These are phyloP conservation scores for Illadopsis cleaveri DNA, from an alignment of 2,113 vertebrate species.

Conservation along the genomic window DNA sequence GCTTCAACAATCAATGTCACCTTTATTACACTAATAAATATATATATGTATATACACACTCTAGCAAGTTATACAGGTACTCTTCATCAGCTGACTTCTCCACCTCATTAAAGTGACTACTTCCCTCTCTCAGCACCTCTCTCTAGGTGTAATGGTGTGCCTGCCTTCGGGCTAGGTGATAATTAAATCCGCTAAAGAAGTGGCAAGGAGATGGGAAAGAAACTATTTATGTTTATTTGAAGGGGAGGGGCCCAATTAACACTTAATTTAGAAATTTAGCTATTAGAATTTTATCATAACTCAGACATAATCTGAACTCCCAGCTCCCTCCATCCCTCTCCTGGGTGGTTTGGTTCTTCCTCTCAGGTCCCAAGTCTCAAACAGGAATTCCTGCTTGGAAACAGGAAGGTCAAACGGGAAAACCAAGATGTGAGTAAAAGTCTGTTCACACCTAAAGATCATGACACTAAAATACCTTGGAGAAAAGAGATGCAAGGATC, in stretches of 20 bases:
- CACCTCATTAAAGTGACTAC: constrained; percentile 7
- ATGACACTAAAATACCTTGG: not conserved
- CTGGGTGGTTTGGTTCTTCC: not conserved
- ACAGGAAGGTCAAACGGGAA: not conserved
- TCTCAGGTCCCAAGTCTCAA: not conserved
- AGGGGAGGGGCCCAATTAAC: constrained; percentile 59
- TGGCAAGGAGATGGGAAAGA: constrained; percentile 30
- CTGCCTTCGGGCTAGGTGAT: constrained; percentile 59
- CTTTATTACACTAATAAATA: not conserved
- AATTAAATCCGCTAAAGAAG: constrained; percentile 54
- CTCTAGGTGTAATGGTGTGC: constrained; percentile 24
- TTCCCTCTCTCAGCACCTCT: constrained; percentile 4
- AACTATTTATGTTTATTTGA: constrained; percentile 25
- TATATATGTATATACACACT: not conserved
- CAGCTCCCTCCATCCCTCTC: not conserved
- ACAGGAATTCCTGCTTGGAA: not conserved
- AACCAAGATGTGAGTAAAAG: not conserved
- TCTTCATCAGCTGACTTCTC: constrained; percentile 28
- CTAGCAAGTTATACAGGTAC: not conserved
- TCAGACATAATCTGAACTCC: not conserved
- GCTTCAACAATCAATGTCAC: not conserved
- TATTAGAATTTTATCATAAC: not conserved
- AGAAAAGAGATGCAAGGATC: not conserved
- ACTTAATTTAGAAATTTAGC: not conserved
- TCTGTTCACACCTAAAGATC: not conserved